Evolutionary conservation across 2,888 invertebrate species (phyloP).

Genomic region (Ditylenchus weischeri): DNA sequence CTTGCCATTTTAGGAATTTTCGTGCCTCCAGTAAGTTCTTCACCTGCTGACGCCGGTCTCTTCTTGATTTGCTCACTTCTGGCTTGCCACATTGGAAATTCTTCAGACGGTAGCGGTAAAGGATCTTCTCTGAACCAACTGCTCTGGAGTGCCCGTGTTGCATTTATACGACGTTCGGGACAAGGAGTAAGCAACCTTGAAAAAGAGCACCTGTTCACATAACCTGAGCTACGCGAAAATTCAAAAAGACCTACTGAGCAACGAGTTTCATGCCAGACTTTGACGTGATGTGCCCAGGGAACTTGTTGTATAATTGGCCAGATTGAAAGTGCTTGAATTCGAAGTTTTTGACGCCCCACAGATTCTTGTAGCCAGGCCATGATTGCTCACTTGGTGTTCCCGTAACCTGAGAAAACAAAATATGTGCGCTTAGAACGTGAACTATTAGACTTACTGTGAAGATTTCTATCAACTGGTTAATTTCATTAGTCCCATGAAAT

Average conservation of each 20-base stretch:
- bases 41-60: no score
- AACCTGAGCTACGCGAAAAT: no score
- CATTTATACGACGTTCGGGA: constrained; percentile 70
- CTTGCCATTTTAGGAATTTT: no score
- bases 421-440: no score
- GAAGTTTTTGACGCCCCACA: constrained; percentile 77
- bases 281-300: constrained; percentile 65
- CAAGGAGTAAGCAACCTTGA: constrained; percentile 28
- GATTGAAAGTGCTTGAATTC: constrained; percentile 86
- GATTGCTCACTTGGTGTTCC: constrained; percentile 92
- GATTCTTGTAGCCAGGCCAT: constrained; percentile 88
- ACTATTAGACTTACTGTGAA: constrained; percentile 72
- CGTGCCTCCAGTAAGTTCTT: no score
- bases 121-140: constrained; percentile 69
- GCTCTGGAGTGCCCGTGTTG: constrained; percentile 81
- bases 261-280: constrained; percentile 62
- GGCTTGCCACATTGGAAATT: constrained; percentile 89
- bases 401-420: constrained; percentile 67
- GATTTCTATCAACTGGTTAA: constrained; percentile 85
- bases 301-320: constrained; percentile 67
- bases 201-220: constrained; percentile 50
- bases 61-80: no score
- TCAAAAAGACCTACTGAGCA: constrained; percentile 59
- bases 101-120: constrained; percentile 85
- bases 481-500: constrained; percentile 92